phyloP scores from a whole-genome alignment of 2,113 vertebrate species.

The Bos indicus region DNA sequence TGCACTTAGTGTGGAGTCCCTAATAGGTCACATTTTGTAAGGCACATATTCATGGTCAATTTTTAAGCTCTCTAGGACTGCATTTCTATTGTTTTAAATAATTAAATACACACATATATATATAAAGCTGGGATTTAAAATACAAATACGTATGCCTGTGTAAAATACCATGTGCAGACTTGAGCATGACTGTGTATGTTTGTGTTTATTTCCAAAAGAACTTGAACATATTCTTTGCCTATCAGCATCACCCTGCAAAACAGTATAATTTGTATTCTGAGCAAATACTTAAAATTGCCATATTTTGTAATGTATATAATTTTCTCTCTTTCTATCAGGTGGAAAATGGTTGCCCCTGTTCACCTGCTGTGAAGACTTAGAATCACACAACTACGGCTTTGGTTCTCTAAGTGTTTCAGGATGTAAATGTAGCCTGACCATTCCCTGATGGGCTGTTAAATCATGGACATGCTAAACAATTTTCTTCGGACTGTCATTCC shows the following conservation, averaged over 20 bases:
- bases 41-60: background rate
- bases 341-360: constrained; percentile 83
- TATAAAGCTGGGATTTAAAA: background rate
- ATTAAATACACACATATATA: background rate
- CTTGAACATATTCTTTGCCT: background rate
- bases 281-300: constrained; percentile 30
- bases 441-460: constrained; percentile 79
- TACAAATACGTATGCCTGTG: background rate
- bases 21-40: background rate
- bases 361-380: constrained; percentile 78
- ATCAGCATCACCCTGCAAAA: background rate
- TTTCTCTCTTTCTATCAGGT: constrained; percentile 79
- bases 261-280: background rate
- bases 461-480: constrained; percentile 85
- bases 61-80: background rate
- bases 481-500: constrained; percentile 80
- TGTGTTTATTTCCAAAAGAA: background rate
- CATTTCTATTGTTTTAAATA: background rate
- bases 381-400: constrained; percentile 59
- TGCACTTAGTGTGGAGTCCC: background rate
- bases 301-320: constrained; percentile 62
- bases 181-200: background rate
- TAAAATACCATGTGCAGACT: background rate
- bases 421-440: constrained; percentile 87
- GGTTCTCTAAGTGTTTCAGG: constrained; percentile 78